Evolutionary conservation across 2,888 invertebrate species (phyloP).

Genomic region (Macaria liturata): DNA sequence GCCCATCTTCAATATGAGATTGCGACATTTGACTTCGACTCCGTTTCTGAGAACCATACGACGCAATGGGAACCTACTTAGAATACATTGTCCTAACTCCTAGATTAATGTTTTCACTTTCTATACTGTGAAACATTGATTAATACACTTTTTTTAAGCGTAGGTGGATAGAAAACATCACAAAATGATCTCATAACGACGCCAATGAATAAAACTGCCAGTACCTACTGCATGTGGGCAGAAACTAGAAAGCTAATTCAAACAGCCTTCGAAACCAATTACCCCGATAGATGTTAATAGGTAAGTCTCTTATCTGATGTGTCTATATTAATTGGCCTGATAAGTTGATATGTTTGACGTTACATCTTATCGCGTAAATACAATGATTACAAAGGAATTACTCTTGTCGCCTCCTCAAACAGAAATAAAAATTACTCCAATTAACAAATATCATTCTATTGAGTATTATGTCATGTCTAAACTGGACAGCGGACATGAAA

Average conservation of each 20-base stretch:
- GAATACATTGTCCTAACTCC: constrained; percentile 1
- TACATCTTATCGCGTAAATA: constrained; percentile 18
- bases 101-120: constrained; percentile 13
- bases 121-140: constrained; percentile 19
- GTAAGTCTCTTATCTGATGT: constrained; percentile 26
- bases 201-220: constrained; percentile 6
- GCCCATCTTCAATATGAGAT: background rate
- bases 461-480: constrained; percentile 28
- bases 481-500: constrained; percentile 6
- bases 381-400: constrained; percentile 9
- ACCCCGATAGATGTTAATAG: constrained; percentile 36
- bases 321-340: constrained; percentile 17
- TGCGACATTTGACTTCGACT: constrained; percentile 3
- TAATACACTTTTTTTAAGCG: constrained; percentile 13
- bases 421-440: constrained; percentile 28
- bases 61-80: constrained; percentile 2
- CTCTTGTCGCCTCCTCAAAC: constrained; percentile 3
- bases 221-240: constrained; percentile 13
- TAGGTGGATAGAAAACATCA: constrained; percentile 22
- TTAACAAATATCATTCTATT: constrained; percentile 12
- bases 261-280: constrained; percentile 41
- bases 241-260: constrained; percentile 32
- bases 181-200: constrained; percentile 8
- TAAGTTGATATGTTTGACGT: constrained; percentile 25
- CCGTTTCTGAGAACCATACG: constrained; percentile 9